Evolutionary conservation across 2,113 vertebrate species (phyloP), one percentile per base, ranked within the genome.

Genomic region (Potamarius usumacintae): DNA sequence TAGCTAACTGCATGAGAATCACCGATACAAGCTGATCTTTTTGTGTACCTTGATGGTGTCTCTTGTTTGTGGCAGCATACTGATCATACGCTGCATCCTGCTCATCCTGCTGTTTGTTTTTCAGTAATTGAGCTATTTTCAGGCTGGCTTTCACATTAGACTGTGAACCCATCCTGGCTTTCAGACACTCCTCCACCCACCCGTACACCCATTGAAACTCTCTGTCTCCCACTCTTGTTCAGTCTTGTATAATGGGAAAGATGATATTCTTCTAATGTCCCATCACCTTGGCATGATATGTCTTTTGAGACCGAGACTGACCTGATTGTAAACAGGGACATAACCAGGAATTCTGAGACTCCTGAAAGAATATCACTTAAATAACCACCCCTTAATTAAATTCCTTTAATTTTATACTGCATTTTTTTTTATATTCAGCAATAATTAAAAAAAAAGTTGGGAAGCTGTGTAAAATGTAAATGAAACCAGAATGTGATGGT

Each of bases 71-170:
- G 9, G 72, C 34, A 85, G 57, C 57, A 27, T 78, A 48, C 62
- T 76, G 69, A 60, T 74, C 55, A 58, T 12, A 22, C 22, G 15
- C 67, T 30, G 52, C 42, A 77, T 77, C 52, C 80, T 50, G 22
- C 62, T 52, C 76, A 79, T 86, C 18, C 15, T 86, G 85, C 85
- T 55, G 57, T 78, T 78, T 78, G 62, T 86, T 80, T 80, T 69
- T 79, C 48, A 79, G 48, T 80, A 79, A 80, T 80, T 67, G 60
- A 80, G 15, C 22, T 50, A 52, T 78, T 85, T 25, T 63, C 83
- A 42, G 27, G 57, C 30, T 42, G 52, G 7, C 27, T 57, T 84
- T 84, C 30, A 57, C 83, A 84, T 84, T 58, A 15, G 67, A 18
- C 53, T 84, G 67, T 84, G 65, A 84, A 72, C 17, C 27, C 22